Percentiles rank a stretch among this genome's conserved stretches.
Conservation (phyloP, 2,113 vertebrate species). For the Hydropotes inermis region DNA sequence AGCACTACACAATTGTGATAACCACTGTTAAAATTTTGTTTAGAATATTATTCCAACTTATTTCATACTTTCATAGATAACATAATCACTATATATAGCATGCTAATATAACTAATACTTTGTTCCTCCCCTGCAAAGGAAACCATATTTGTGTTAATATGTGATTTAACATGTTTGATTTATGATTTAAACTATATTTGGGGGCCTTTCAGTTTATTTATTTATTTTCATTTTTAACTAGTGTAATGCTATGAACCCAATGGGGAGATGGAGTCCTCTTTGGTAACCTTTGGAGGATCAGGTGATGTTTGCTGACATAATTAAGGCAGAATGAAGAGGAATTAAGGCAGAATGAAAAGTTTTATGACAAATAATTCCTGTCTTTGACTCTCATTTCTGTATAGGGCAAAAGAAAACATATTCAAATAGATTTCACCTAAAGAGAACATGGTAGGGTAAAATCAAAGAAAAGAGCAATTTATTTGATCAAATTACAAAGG, state of each 20-base stretch:
- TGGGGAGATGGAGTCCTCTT: background rate
- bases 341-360: background rate
- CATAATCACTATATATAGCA: background rate
- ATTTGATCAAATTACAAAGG: background rate
- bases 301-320: background rate
- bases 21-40: background rate
- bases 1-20: background rate
- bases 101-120: background rate
- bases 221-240: background rate
- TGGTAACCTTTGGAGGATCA: background rate
- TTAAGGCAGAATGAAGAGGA: background rate
- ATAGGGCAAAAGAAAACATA: background rate
- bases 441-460: background rate
- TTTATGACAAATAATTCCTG: background rate
- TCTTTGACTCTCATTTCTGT: background rate
- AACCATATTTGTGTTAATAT: background rate
- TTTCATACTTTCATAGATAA: background rate
- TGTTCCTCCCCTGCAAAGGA: background rate
- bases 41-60: background rate
- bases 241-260: background rate
- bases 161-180: too few relatives aligned
- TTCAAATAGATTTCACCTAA: background rate
- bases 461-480: background rate
- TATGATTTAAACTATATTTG: background rate
- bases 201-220: background rate